Percentiles rank a stretch among this genome's conserved stretches.
Evolutionary conservation across 2,797 vertebrate species (phyloP).

Genomic region (Scomberomorus guttatus): DNA sequence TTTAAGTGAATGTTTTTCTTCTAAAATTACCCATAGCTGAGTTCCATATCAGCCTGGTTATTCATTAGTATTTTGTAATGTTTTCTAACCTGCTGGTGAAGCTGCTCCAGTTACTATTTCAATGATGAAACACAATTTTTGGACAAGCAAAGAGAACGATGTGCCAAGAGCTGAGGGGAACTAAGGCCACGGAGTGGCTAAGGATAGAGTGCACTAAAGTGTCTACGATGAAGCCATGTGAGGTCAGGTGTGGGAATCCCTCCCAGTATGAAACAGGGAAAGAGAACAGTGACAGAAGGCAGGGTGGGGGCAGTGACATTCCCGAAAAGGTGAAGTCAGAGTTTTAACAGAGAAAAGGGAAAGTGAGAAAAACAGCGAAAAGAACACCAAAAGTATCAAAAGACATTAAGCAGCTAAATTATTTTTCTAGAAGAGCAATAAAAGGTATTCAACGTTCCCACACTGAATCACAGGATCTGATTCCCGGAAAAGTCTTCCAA

Average conservation of each 20-base stretch:
- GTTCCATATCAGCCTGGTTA: conserved; percentile 50
- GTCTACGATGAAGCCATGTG: conserved; percentile 49
- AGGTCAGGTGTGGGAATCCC: conserved; percentile 69
- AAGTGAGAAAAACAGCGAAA: conserved; percentile 29
- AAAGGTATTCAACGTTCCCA: conserved; percentile 66
- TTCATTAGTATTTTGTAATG: conserved; percentile 62
- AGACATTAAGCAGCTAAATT: conserved; percentile 53
- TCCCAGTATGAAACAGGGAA: conserved; percentile 34
- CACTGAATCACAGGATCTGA: conserved; percentile 53
- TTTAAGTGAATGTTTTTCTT: conserved; percentile 65
- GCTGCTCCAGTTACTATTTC: conserved; percentile 53
- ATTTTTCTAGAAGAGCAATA: conserved; percentile 67
- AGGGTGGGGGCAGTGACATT: conserved; percentile 53
- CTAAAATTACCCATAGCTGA: conserved; percentile 57
- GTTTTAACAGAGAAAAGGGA: conserved; percentile 20
- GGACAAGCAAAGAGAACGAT: conserved; percentile 37
- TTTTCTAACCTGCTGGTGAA: conserved; percentile 64
- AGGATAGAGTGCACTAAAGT: conserved; percentile 41
- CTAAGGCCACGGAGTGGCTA: conserved; percentile 33
- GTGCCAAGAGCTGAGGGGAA: conserved; percentile 48
- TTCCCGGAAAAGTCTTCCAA: conserved; percentile 61
- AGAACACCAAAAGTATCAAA: conserved; percentile 58
- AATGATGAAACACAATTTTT: conserved; percentile 15
- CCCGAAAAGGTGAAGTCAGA: conserved; percentile 64
- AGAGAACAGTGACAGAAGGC: conserved; percentile 31